Conservation (phyloP, 2,797 vertebrate species). For the Rhinichthys osculus region DNA sequence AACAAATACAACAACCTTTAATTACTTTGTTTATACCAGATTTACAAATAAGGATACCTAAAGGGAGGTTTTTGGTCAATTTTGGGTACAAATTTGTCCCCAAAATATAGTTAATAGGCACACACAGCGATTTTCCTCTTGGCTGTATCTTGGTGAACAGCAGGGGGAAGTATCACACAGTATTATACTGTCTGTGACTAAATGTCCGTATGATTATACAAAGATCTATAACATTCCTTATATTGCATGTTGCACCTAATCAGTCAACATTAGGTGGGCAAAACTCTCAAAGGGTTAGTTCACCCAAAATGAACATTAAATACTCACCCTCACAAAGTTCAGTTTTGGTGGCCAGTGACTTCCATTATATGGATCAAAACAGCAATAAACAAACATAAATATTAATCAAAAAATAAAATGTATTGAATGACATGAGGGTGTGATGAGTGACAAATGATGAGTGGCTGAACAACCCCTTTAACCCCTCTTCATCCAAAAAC, state of each 20-base stretch:
- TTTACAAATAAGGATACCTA: too few relatives aligned
- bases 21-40: too few relatives aligned
- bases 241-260: background rate
- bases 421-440: background rate
- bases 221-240: background rate
- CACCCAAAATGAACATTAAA: background rate
- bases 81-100: too few relatives aligned
- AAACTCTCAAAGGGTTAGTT: background rate
- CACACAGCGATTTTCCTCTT: background rate
- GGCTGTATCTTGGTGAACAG: background rate
- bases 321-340: background rate
- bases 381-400: background rate
- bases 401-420: background rate
- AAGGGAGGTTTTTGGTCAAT: too few relatives aligned
- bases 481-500: background rate
- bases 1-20: too few relatives aligned
- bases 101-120: too few relatives aligned
- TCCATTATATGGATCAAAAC: background rate
- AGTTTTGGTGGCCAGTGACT: background rate
- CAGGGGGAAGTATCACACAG: conserved; percentile 40
- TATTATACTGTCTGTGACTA: background rate
- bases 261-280: background rate
- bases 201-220: background rate
- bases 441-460: background rate
- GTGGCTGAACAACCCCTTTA: background rate